phyloP scores from a whole-genome alignment of 2,113 vertebrate genomes.

The Ginglymostoma cirratum region DNA sequence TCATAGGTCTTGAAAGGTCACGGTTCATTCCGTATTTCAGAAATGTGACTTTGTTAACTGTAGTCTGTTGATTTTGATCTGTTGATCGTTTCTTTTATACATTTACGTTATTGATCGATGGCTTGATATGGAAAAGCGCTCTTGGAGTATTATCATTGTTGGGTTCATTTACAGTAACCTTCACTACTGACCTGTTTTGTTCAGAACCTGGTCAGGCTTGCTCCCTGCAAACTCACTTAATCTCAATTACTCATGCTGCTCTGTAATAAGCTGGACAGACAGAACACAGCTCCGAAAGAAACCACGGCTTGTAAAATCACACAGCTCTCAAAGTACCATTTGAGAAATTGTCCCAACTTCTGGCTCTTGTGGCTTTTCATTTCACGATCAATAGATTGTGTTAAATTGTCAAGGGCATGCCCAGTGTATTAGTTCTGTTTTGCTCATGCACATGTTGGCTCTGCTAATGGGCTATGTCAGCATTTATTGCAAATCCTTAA shows the following conservation, averaged over 20 bases:
- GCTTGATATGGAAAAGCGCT: not conserved
- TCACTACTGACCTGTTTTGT: not conserved
- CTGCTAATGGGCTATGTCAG: not conserved
- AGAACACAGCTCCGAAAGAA: not conserved
- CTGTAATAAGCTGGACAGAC: not conserved
- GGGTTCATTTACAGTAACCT: slow-evolving; percentile 13
- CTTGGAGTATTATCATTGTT: not conserved
- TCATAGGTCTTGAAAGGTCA: not conserved
- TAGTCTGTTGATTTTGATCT: not conserved
- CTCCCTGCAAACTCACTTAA: not conserved
- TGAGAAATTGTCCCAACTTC: not conserved
- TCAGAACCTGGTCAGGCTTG: not conserved
- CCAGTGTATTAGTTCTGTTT: not conserved
- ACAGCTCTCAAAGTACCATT: not conserved
- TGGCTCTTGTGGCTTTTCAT: not conserved
- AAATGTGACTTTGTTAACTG: slow-evolving; percentile 8
- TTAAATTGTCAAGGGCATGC: not conserved
- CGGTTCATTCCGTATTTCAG: not conserved
- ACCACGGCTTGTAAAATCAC: not conserved
- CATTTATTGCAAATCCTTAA: not conserved
- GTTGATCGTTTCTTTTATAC: not conserved
- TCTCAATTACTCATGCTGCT: not conserved
- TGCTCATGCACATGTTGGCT: not conserved
- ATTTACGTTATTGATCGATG: slow-evolving; percentile 1
- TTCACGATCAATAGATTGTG: not conserved